Evolutionary conservation across 2,113 vertebrate genomes (phyloP), one percentile per base, ranked within the genome.

Genomic region (Marmota monax): DNA sequence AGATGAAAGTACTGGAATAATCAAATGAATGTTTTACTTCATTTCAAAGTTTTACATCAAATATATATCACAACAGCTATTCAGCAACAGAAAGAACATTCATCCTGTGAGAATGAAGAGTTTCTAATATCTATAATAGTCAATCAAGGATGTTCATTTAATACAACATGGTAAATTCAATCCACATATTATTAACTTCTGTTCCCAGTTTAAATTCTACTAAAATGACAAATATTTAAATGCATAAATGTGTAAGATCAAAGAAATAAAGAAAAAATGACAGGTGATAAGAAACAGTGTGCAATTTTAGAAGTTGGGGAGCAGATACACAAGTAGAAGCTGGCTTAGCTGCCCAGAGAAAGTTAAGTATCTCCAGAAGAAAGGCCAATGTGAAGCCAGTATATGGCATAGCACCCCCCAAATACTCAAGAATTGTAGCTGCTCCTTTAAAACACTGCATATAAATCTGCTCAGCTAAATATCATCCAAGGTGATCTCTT

Each of bases 201-300:
- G 32, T 39, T 93, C n/a, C 37, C 42, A 95, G 77, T 65, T 32
- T n/a, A 79, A 83, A 88, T 12, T 9, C 22, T n/a, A 76, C 27
- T 84, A 72, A 88, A 92, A 79, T 78, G 9, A 73, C 32, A 94
- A 84, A 65, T 77, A 90, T 90, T 80, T 94, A 51, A 92, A 94
- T 34, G 27, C 3, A 67, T 51, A 94, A 63, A 77, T 85, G 14
- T 34, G 4, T 17, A 87, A 92, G 42, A 76, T 94, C 42, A 92
- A 39, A 84, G 6, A 69, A 92, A 53, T 56, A 90, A 61, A 56
- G 17, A 51, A 16, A 87, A 95, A 90, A 70, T 69, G 78, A 83
- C 27, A 95, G n/a, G 48, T 65, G 39, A 63, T 22, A 84, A 85
- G 48, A 84, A 88, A 72, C 63, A 32, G 11, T 84, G 80, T 29